Conservation (phyloP, 1,140 invertebrate genomes). For the Atta texana region DNA sequence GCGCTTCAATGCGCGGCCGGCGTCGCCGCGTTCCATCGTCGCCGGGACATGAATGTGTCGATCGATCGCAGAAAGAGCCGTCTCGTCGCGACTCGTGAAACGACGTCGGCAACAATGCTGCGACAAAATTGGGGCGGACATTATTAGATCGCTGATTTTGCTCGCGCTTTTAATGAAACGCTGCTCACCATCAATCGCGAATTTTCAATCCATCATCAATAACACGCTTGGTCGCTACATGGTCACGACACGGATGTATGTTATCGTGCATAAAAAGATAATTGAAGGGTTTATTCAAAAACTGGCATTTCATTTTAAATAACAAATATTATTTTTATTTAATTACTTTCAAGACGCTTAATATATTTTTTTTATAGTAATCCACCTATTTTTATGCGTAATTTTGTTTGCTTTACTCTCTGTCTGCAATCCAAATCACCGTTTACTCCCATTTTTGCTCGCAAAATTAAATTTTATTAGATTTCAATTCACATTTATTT, state of each 20-base stretch:
- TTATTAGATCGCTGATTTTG: conserved; percentile 60
- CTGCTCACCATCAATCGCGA: conserved; percentile 13
- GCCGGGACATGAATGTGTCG: conserved; percentile 25
- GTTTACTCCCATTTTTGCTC: too few species aligned
- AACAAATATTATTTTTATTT: background rate
- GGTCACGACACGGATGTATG: background rate
- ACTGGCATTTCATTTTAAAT: background rate
- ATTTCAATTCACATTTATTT: too few species aligned
- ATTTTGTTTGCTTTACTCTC: background rate
- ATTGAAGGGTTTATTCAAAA: background rate
- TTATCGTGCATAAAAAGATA: background rate
- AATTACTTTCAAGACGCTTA: background rate
- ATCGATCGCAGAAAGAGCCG: conserved; percentile 62
- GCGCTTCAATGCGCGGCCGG: conserved; percentile 50
- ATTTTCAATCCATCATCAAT: conserved; percentile 31
- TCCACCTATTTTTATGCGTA: background rate
- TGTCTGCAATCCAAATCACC: too few species aligned
- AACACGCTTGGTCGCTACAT: background rate
- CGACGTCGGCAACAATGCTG: conserved; percentile 46
- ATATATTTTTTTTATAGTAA: background rate
- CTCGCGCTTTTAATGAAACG: conserved; percentile 47
- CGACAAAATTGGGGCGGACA: conserved; percentile 53
- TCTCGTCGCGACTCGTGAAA: conserved; percentile 57
- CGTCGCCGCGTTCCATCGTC: conserved; percentile 39
- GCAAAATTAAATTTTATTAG: too few species aligned